A percentile compares a stretch with the other conserved stretches of the same genome.
Conservation (phyloP, 2,797 vertebrate genomes). For the Catostomus latipinnis region DNA sequence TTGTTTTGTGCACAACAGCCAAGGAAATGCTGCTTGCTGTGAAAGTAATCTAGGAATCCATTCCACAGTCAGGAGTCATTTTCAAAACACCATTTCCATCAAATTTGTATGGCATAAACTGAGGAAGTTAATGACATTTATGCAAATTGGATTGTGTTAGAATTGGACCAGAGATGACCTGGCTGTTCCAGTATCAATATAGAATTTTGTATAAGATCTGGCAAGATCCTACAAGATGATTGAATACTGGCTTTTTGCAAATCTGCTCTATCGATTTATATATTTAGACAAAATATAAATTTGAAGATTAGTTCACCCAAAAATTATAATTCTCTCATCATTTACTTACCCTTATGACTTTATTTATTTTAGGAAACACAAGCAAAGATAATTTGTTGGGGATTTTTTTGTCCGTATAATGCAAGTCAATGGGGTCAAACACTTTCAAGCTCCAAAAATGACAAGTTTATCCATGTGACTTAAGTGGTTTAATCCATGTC, state of each 20-base stretch:
- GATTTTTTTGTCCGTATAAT: too few relatives aligned
- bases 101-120: slow-evolving; percentile 48
- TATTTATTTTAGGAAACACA: too few relatives aligned
- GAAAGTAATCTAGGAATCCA: slow-evolving; percentile 69
- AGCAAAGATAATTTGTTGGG: too few relatives aligned
- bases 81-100: slow-evolving; percentile 67
- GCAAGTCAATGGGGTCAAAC: too few relatives aligned
- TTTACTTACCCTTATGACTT: too few relatives aligned
- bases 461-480: too few relatives aligned
- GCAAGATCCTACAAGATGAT: background rate
- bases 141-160: slow-evolving; percentile 61
- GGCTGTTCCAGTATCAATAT: slow-evolving; percentile 3
- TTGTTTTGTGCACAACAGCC: slow-evolving; percentile 13
- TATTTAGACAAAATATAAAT: background rate
- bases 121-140: slow-evolving; percentile 69
- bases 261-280: background rate
- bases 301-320: background rate
- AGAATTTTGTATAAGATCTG: background rate
- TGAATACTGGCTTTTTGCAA: background rate
- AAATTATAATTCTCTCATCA: too few relatives aligned
- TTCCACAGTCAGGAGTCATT: slow-evolving; percentile 67
- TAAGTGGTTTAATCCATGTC: too few relatives aligned
- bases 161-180: slow-evolving; percentile 57
- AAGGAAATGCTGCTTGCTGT: slow-evolving; percentile 55
- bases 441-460: too few relatives aligned